Evolutionary conservation across 2,113 vertebrate genomes (phyloP).

Genomic region (Plectropomus leopardus): DNA sequence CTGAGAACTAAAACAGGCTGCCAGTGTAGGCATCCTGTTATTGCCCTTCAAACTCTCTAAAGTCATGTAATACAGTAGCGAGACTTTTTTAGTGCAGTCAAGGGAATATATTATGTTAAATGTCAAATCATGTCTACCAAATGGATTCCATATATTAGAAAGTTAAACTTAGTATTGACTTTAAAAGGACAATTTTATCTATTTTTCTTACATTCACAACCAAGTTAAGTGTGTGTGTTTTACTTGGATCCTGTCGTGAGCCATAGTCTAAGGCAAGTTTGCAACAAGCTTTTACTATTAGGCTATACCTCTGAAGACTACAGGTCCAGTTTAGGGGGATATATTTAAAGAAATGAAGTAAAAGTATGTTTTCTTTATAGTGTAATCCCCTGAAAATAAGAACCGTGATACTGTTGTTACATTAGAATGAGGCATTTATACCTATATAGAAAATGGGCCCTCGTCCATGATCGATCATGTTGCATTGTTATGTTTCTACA

Average conservation of each 20-base stretch:
- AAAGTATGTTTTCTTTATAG: too few species aligned
- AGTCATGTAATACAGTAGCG: background rate
- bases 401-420: too few species aligned
- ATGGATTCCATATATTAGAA: background rate
- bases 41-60: slow-evolving; percentile 15
- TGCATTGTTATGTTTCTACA: too few species aligned
- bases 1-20: slow-evolving; percentile 22
- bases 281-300: background rate
- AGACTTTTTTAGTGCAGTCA: background rate
- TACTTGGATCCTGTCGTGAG: background rate
- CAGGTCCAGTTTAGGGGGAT: too few species aligned
- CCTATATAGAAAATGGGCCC: too few species aligned
- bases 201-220: background rate
- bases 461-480: too few species aligned
- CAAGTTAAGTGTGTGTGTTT: background rate
- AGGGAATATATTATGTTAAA: background rate
- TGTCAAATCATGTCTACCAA: background rate
- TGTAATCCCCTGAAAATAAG: too few species aligned
- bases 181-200: background rate
- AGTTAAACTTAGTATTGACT: background rate
- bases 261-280: background rate
- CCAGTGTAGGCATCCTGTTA: slow-evolving; percentile 45
- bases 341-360: too few species aligned
- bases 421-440: too few species aligned
- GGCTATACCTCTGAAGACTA: background rate